These are phyloP conservation scores for Pipistrellus nathusii DNA, from an alignment of 2,797 vertebrate genomes.

Conservation along the genomic window DNA sequence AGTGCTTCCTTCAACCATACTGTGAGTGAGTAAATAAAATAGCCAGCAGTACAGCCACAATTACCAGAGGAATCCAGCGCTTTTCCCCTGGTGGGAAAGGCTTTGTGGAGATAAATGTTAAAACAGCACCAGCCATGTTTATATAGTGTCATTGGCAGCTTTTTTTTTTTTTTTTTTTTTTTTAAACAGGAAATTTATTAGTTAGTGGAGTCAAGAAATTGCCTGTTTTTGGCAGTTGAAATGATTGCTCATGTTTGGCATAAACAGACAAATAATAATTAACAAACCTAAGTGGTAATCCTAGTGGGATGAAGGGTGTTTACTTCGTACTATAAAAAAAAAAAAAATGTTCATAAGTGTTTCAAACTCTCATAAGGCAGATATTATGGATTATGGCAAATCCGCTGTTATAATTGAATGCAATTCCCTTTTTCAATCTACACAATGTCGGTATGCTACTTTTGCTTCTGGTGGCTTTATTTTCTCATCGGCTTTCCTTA, in stretches of 20 bases:
- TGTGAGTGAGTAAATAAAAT: slow-evolving; percentile 64
- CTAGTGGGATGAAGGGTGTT: slow-evolving; percentile 11
- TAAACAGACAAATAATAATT: slow-evolving; percentile 60
- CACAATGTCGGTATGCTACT: neutral
- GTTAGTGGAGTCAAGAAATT: slow-evolving; percentile 54
- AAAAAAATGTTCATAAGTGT: neutral
- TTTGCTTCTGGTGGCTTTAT: slow-evolving; percentile 62
- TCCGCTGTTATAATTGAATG: slow-evolving; percentile 66
- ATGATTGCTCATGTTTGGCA: slow-evolving; percentile 66
- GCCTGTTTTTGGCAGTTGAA: slow-evolving; percentile 62
- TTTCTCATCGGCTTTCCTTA: slow-evolving; percentile 65
- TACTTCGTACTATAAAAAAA: slow-evolving; percentile 34
- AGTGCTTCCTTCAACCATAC: slow-evolving; percentile 49
- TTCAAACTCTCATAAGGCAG: slow-evolving; percentile 13
- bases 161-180: neutral
- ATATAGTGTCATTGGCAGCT: neutral
- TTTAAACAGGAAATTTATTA: slow-evolving; percentile 39
- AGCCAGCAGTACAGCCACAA: neutral
- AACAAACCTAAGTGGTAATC: slow-evolving; percentile 17
- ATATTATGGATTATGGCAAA: slow-evolving; percentile 68
- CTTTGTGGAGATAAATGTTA: slow-evolving; percentile 38
- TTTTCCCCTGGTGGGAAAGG: neutral
- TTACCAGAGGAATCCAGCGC: slow-evolving; percentile 14
- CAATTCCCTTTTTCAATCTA: slow-evolving; percentile 11
- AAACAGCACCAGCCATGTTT: slow-evolving; percentile 33